phyloP scores from a whole-genome alignment of 2,797 vertebrate species.

The Paratrypauchen microcephalus region DNA sequence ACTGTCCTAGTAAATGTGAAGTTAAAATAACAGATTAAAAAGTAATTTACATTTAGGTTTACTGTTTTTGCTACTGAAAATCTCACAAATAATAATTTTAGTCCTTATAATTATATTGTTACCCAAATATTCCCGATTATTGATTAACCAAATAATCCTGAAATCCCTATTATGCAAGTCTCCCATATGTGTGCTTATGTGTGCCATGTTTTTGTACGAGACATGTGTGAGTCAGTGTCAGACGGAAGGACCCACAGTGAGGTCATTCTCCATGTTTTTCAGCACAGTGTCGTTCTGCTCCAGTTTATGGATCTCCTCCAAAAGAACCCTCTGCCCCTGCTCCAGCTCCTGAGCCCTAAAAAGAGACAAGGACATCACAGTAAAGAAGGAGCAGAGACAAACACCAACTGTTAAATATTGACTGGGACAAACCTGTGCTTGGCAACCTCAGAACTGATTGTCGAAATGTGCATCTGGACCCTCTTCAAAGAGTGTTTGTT shows the following conservation, averaged over 20 bases:
- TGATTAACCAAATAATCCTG: too few species aligned
- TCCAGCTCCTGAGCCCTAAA: constrained; percentile 82
- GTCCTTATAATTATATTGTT: too few species aligned
- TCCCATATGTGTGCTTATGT: neutral
- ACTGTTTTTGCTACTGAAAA: too few species aligned
- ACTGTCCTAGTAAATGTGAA: too few species aligned
- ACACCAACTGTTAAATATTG: neutral
- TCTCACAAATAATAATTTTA: too few species aligned
- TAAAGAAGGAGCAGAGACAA: constrained; percentile 2
- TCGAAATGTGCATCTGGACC: constrained; percentile 79
- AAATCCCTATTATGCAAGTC: too few species aligned
- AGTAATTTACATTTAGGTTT: too few species aligned
- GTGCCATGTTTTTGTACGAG: too few species aligned
- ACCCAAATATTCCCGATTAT: too few species aligned
- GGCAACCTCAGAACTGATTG: constrained; percentile 75
- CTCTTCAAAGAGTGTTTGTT: constrained; percentile 82
- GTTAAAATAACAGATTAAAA: too few species aligned
- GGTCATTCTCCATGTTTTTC: constrained; percentile 87
- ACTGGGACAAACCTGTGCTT: constrained; percentile 79
- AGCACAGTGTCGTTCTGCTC: constrained; percentile 83
- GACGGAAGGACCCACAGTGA: constrained; percentile 73
- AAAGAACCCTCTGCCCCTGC: constrained; percentile 76
- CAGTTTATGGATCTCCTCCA: constrained; percentile 83
- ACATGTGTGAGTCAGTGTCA: neutral
- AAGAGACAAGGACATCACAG: constrained; percentile 18